Conservation (phyloP, 23 tunicate genomes). For the Aplidium turbinatum region DNA sequence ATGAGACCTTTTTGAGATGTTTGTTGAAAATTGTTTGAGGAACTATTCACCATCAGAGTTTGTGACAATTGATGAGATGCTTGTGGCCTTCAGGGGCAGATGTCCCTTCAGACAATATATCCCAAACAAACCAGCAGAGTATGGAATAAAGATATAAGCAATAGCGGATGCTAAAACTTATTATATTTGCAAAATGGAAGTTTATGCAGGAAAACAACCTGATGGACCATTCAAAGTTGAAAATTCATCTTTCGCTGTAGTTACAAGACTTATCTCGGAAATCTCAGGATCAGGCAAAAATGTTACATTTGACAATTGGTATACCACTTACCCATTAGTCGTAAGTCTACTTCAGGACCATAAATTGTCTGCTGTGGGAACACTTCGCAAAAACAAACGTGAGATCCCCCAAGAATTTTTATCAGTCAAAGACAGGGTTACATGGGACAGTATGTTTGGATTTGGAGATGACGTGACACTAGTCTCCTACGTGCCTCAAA, state of each 20-base stretch:
- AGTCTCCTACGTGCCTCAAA: too few species aligned
- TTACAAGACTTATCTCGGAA: background rate
- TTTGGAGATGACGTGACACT: too few species aligned
- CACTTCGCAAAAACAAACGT: too few species aligned
- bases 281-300: constrained; percentile 22
- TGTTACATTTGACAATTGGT: constrained; percentile 4
- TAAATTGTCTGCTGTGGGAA: too few species aligned
- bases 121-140: constrained; percentile 32
- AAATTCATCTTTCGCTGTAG: background rate
- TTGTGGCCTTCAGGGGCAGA: constrained; percentile 21
- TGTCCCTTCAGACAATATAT: constrained; percentile 4
- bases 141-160: constrained; percentile 17
- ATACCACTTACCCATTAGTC: too few species aligned
- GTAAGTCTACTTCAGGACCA: too few species aligned
- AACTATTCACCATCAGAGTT: constrained; percentile 8
- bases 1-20: constrained; percentile 11
- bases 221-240: constrained; percentile 24
- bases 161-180: constrained; percentile 4
- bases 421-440: too few species aligned
- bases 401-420: too few species aligned
- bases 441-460: too few species aligned
- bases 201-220: constrained; percentile 35
- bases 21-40: background rate
- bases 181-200: constrained; percentile 33
- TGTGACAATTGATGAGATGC: constrained; percentile 22